Conservation (phyloP, 1,140 invertebrate species). For the Leguminivora glycinivorella region DNA sequence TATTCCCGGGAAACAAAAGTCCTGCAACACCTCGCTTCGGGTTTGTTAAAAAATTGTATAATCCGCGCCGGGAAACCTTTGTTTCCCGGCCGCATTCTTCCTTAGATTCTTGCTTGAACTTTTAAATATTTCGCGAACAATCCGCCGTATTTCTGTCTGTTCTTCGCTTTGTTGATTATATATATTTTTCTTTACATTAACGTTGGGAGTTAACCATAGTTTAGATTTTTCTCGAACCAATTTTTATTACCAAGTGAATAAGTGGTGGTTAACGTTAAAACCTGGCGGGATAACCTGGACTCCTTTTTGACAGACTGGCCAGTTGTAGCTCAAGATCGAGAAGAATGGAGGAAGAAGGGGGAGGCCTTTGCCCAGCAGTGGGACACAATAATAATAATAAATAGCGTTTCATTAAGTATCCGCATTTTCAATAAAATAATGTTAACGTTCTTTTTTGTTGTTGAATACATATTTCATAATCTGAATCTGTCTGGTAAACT, state of each 20-base stretch:
- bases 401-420: no score
- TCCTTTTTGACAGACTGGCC: no score
- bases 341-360: no score
- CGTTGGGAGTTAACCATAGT: slow-evolving; percentile 50
- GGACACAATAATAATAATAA: no score
- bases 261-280: no score
- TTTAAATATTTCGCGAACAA: slow-evolving; percentile 51
- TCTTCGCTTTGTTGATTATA: slow-evolving; percentile 58
- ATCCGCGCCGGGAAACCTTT: slow-evolving; percentile 27
- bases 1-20: background rate
- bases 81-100: slow-evolving; percentile 45
- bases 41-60: slow-evolving; percentile 22
- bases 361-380: no score
- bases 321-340: no score
- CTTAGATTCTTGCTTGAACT: slow-evolving; percentile 45
- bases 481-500: no score
- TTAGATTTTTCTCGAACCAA: slow-evolving; percentile 59
- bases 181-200: slow-evolving; percentile 59
- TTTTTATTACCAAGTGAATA: background rate
- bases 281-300: no score
- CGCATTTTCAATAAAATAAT: no score
- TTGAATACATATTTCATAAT: no score
- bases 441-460: no score
- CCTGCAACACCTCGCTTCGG: background rate
- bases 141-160: slow-evolving; percentile 45